Evolutionary conservation across 2,113 vertebrate genomes (phyloP).

Genomic region (Myrmophylax atrothorax): DNA sequence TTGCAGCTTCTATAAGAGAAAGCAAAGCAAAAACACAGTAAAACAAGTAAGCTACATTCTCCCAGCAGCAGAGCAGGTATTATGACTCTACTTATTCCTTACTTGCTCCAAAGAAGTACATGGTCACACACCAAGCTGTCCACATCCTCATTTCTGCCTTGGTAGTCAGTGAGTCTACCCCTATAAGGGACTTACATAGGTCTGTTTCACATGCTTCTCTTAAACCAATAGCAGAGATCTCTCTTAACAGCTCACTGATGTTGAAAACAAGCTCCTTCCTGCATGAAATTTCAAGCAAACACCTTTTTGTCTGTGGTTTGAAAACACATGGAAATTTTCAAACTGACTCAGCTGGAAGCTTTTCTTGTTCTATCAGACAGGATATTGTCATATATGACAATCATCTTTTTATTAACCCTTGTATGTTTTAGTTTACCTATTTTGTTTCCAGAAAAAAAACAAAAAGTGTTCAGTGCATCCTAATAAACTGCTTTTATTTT

Average conservation of each 20-base stretch:
- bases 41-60: neutral
- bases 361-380: neutral
- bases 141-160: neutral
- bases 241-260: neutral
- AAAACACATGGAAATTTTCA: neutral
- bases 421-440: neutral
- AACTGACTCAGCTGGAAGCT: neutral
- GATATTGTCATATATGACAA: neutral
- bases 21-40: neutral
- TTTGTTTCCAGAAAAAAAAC: neutral
- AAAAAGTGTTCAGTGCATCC: neutral
- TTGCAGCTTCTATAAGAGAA: neutral
- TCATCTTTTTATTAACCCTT: neutral
- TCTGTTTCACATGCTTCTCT: neutral
- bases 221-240: neutral
- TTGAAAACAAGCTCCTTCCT: neutral
- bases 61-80: neutral
- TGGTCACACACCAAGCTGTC: neutral
- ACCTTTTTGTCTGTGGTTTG: neutral
- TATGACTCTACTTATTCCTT: neutral
- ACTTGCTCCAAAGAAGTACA: constrained; percentile 53
- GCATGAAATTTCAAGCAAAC: neutral
- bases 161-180: neutral
- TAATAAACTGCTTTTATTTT: neutral
- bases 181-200: neutral